Evolutionary conservation across 2,113 vertebrate genomes (phyloP), one percentile per base, ranked within the genome.

Genomic region (Damaliscus lunatus): DNA sequence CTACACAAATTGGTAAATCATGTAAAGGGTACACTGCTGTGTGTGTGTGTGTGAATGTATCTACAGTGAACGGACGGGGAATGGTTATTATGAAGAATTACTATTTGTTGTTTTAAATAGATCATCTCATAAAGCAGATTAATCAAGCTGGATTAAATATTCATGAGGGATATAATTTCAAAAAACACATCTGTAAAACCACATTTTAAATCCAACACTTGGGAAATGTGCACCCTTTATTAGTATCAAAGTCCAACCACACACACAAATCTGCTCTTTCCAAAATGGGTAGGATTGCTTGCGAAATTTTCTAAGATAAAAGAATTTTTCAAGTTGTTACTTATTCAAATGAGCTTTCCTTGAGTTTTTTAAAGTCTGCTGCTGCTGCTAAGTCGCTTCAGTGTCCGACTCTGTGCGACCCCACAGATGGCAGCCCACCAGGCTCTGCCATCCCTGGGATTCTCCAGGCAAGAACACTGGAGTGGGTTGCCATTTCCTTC

Each of bases 111-210:
- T 93, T 93, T 98, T 94, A 96, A 88, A 91, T n/a, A 91, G 86
- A 93, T 95, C 92, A 90, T 52, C 89, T 46, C 91, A 95, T 59
- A 96, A 96, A 94, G 87, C 60, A 90, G 95, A 96, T 97, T 91
- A 95, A 96, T 96, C 78, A 90, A 97, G 62, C 15, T 64, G 59
- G 55, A 94, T 92, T 96, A 97, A 97, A 97, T 95, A 92, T 87
- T 84, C 80, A 91, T 31, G 59, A 83, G 62, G 53, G 80, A 74
- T 92, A 10, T 94, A 91, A 96, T 95, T 97, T 96, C 59, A 17
- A 77, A 97, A 96, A 94, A 40, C 80, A 93, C 87, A 91, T 96
- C 67, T 97, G 55, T 91, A 90, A 96, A 94, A 88, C 87, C 48
- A 48, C 93, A 97, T 85, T 95, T 94, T 43, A 89, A 96, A 91